Base-by-base conservation (phyloP, 1,140 invertebrate genomes). In the Neocloeon triangulifer region DNA sequence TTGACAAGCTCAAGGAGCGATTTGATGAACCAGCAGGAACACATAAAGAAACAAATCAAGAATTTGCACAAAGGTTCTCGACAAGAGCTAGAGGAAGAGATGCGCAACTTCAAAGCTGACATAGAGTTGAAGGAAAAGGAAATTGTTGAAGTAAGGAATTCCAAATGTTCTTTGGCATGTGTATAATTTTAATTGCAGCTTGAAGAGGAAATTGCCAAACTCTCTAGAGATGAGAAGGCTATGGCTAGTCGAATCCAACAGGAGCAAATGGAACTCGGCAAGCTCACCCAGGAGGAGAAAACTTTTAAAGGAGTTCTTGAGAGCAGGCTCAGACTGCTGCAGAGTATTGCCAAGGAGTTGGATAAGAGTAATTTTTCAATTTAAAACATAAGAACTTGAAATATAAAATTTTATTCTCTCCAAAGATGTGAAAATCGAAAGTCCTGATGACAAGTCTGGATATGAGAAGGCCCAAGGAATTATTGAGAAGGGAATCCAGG, bases 81-180 rank as follows among this genome's bases (percentile, higher is more conserved):
- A 38, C 52, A 58, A 25, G 62, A 74, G 32, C 55, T 85, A 20
- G 50, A 67, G 26, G 43, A 62, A 22, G 61, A 61, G 41, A 66
- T 82, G 6, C 36, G 39, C 12, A 47, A 50, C 39, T 53, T 61
- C 20, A 41, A 51, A 5, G 31, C 20, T 7, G 29, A 42, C 34
- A 21, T 39, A 25, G 25, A 32, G 26, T 21, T 38, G 21, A 53
- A 49, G 49, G 56, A 62, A 46, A 46, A 32, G 19, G 23, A 25
- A 25, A 20, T 30, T 4, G 41, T 36, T 29, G 33, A 38, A 27
- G 33, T 38, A 19, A 28, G 37, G 23, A n/a, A 22, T 34, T 13
- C 29, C n/a, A n/a, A n/a, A 33, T 31, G 10, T 31, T 33, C n/a
- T 33, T 25, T 10, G n/a, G 29, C 4, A 22, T 25, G 20, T 15